These are phyloP conservation scores for Netelia melanura DNA, from an alignment of 2,888 invertebrate genomes.

Conservation along the genomic window DNA sequence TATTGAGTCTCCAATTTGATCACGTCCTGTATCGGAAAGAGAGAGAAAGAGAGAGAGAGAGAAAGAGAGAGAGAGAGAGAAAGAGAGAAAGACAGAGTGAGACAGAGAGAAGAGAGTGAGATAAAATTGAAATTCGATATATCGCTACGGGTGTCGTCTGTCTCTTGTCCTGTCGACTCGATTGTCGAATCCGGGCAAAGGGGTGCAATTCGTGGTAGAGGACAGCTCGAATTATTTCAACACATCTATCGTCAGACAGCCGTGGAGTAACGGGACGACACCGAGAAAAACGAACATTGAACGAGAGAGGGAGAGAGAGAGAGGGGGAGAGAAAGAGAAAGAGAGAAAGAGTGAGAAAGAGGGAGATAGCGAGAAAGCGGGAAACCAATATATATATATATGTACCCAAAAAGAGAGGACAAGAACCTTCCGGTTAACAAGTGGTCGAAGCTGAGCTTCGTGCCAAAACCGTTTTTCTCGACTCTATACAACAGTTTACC, in stretches of 20 bases:
- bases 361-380: background rate
- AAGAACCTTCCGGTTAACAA: constrained; percentile 64
- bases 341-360: background rate
- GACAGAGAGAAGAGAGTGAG: background rate
- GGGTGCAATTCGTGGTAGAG: background rate
- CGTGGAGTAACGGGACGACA: constrained; percentile 43
- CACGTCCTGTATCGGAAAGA: constrained; percentile 89
- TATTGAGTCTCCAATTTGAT: constrained; percentile 96
- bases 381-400: too few relatives aligned
- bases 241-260: constrained; percentile 36
- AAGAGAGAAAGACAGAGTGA: background rate
- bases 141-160: constrained; percentile 29
- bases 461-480: constrained; percentile 60
- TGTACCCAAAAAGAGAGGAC: background rate
- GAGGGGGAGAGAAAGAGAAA: background rate
- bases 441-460: constrained; percentile 61
- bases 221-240: constrained; percentile 59
- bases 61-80: constrained; percentile 22
- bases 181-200: constrained; percentile 38
- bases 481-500: constrained; percentile 42
- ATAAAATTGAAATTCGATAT: constrained; percentile 68
- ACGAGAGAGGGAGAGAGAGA: background rate
- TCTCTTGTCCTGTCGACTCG: constrained; percentile 51
- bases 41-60: background rate
- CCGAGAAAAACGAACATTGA: constrained; percentile 19